Percentiles rank a stretch among this genome's conserved stretches.
These are phyloP conservation scores for Menidia menidia DNA, from an alignment of 2,797 vertebrate genomes.

Conservation along the genomic window DNA sequence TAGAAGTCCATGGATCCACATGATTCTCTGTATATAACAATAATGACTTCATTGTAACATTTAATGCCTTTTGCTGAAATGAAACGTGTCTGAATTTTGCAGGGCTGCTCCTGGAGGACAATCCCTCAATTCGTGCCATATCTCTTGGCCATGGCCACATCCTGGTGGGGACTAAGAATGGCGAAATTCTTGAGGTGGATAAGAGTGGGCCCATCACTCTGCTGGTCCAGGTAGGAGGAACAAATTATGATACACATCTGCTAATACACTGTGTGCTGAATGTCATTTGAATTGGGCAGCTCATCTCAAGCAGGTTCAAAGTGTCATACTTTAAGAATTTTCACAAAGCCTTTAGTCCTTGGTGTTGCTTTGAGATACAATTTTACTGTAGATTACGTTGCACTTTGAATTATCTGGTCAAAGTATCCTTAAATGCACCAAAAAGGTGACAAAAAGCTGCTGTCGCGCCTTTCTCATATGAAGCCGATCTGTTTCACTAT, in stretches of 20 bases:
- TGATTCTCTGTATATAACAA: slow-evolving; percentile 9
- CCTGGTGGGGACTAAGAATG: slow-evolving; percentile 97
- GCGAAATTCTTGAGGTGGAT: slow-evolving; percentile 98
- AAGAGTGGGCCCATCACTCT: slow-evolving; percentile 98
- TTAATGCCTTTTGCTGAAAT: slow-evolving; percentile 46
- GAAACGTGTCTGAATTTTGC: slow-evolving; percentile 33
- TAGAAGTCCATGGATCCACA: slow-evolving; percentile 58
- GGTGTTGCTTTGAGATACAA: background rate
- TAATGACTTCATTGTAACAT: slow-evolving; percentile 43
- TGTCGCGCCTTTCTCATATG: background rate
- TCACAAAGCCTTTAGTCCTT: background rate
- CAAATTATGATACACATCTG: slow-evolving; percentile 14
- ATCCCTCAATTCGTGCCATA: slow-evolving; percentile 99
- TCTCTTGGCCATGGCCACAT: slow-evolving; percentile 98
- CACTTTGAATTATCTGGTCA: background rate
- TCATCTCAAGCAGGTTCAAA: background rate
- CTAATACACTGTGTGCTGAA: slow-evolving; percentile 17
- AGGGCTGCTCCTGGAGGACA: slow-evolving; percentile 98
- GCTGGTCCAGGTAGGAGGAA: slow-evolving; percentile 90
- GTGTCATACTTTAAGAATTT: background rate
- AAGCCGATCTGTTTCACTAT: background rate
- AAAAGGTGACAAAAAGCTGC: background rate
- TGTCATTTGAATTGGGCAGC: too few species aligned
- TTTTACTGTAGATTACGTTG: background rate
- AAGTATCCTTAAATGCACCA: background rate